phyloP scores from a whole-genome alignment of 2,113 vertebrate species.

The Acinonyx jubatus region DNA sequence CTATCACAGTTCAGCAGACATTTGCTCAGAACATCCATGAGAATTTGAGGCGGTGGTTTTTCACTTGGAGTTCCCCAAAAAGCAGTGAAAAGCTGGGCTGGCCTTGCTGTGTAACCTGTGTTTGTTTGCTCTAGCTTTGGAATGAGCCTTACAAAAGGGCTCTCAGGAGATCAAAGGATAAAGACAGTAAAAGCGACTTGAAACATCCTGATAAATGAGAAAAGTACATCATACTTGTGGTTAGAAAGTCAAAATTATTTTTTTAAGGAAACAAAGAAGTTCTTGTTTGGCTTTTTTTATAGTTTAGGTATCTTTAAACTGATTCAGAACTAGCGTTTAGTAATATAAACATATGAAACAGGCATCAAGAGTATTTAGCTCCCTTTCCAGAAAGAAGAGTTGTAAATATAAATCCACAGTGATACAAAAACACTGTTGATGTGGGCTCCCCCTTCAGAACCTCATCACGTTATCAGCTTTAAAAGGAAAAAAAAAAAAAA shows the following conservation, averaged over 20 bases:
- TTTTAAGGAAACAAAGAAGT: slow-evolving; percentile 26
- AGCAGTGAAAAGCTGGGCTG: neutral
- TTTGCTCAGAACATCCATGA: neutral
- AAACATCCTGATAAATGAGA: slow-evolving; percentile 54
- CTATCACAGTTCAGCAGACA: neutral
- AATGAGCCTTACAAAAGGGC: neutral
- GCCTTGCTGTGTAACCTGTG: neutral
- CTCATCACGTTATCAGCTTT: neutral
- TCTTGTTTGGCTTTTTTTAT: neutral
- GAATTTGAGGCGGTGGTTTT: neutral
- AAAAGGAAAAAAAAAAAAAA: neutral
- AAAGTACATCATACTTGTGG: neutral
- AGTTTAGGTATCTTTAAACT: neutral
- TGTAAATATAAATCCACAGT: neutral
- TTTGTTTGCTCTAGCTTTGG: slow-evolving; percentile 44
- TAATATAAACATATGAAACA: neutral
- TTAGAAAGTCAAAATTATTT: slow-evolving; percentile 20
- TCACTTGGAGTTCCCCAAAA: neutral
- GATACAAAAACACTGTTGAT: neutral
- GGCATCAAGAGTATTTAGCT: neutral
- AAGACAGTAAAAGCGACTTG: neutral
- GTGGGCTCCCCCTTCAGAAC: neutral
- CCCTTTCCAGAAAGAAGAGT: neutral
- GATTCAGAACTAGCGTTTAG: neutral
- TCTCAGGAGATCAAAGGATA: slow-evolving; percentile 25